Evolutionary conservation across 2,888 invertebrate species (phyloP), one percentile per base, ranked within the genome.

Genomic region (Leptothorax acervorum): DNA sequence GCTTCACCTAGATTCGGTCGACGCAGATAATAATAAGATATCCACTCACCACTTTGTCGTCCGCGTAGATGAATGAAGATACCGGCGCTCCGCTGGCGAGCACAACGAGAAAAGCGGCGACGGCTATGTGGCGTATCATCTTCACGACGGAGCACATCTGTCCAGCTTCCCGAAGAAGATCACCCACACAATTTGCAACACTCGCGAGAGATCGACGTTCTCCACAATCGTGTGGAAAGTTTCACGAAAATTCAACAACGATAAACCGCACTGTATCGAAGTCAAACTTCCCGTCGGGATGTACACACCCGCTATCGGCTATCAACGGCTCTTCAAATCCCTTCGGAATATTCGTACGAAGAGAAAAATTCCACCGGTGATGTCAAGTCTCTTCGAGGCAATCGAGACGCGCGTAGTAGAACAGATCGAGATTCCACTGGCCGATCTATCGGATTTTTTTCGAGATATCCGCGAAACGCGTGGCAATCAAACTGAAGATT

Each of bases 41-140:
- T 28, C 28, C 31, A 93, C 93, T 94, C 92, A 94, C 94, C 92
- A 93, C 93, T 87, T 89, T 90, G 86, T 93, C 93, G 82, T 94
- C 94, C 74, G 92, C 93, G 85, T 94, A 94, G 70, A 92, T 90
- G 66, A 87, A 82, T 63, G 90, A 88, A 11, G 89, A 85, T 57
- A 89, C 55, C 39, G 92, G 88, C 39, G 91, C 88, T 68, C 89
- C 90, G 42, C 75, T 82, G 66, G 85, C 87, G 60, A 90, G 66
- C 78, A 85, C 85, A 85, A 73, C 65, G 79, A 88, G 68, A 51
- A 92, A 78, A 83, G 89, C 84, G 79, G 82, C 84, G 75, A 92
- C 35, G 23, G 86, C 68, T 51, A 87, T 79, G 82, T 88, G 85
- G 68, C 85, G 83, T 73, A 91, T 86, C 91, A 91, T 91, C 86